Base-by-base conservation (phyloP, 2,888 invertebrate genomes). In the Sminthurides aquaticus region DNA sequence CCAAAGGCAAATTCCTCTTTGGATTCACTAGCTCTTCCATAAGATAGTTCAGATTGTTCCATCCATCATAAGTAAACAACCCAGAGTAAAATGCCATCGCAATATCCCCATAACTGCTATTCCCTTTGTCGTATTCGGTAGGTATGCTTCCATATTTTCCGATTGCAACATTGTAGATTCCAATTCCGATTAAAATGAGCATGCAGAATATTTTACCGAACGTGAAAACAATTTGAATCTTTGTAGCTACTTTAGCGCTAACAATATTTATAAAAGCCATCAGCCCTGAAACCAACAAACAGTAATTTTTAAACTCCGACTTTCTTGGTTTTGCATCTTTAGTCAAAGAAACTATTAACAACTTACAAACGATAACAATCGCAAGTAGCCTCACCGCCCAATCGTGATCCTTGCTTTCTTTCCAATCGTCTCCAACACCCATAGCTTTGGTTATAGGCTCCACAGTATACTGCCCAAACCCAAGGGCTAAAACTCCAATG, bases 81-180 rank as follows among this genome's bases (percentile, higher is more conserved):
- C 94, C 94, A 43, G 91, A 92, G 82, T 95, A 95, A 83, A 95
- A 93, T 66, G 93, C 93, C 49, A 91, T 91, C 70, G 94, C 94
- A 76, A 94, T 87, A 79, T 90, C 89, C 72, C 93, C 89, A 75
- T 89, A 79, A 60, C 66, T 58, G 8, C 62, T 64, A 25, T 62
- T 57, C 2, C 60, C 55, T 2, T 24, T 43, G 27, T 66, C 64
- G 25, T 56, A 66, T 3, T 59, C 22, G 3, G 62, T 68, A 58
- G 66, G 69, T 20, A 74, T 26, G 2, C 66, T 66, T 2, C 74
- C 74, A 26, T 52, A 68, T n/a, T 69, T 54, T 11, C 89, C 95
- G 85, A 89, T 87, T 78, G 85, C 84, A 70, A 96, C 82, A 81
- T 91, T 92, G 81, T 91, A 91, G 71, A 88, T 85, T 75, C 96